phyloP scores from a whole-genome alignment of 2,797 vertebrate genomes.

The Hoplostethus atlanticus region DNA sequence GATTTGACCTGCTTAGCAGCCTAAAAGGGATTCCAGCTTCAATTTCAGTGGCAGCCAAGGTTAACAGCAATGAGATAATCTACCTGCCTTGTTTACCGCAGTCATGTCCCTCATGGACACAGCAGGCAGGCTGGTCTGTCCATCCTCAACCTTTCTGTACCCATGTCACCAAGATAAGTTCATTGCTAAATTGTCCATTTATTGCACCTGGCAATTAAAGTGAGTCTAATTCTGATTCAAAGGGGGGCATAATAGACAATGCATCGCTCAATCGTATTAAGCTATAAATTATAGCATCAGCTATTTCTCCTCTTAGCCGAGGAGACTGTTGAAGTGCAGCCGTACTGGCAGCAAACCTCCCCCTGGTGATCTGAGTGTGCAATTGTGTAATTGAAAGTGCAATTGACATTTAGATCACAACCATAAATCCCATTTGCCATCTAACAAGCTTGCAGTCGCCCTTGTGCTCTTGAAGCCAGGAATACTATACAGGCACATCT shows the following conservation, averaged over 20 bases:
- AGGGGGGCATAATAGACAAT: too few relatives aligned
- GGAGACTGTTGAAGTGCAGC: background rate
- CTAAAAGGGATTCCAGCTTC: constrained; percentile 49
- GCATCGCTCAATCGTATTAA: too few relatives aligned
- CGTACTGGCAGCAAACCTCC: background rate
- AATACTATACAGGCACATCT: constrained; percentile 85
- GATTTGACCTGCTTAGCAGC: constrained; percentile 56
- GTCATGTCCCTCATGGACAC: background rate
- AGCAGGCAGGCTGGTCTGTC: too few relatives aligned
- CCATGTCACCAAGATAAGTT: too few relatives aligned
- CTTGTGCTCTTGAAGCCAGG: constrained; percentile 88
- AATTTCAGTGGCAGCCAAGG: constrained; percentile 35
- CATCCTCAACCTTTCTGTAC: too few relatives aligned
- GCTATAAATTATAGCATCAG: too few relatives aligned
- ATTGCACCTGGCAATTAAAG: too few relatives aligned
- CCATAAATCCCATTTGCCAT: constrained; percentile 92
- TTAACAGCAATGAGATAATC: constrained; percentile 19
- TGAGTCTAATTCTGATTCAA: too few relatives aligned
- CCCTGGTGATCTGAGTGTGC: constrained; percentile 82
- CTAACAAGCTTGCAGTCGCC: constrained; percentile 89
- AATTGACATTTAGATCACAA: constrained; percentile 93
- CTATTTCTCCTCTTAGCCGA: too few relatives aligned
- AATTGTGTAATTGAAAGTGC: too few relatives aligned
- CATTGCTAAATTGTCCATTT: too few relatives aligned
- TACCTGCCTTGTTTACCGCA: background rate